Conservation (phyloP, 2,888 invertebrate species). For the Falcaria lacertinaria region DNA sequence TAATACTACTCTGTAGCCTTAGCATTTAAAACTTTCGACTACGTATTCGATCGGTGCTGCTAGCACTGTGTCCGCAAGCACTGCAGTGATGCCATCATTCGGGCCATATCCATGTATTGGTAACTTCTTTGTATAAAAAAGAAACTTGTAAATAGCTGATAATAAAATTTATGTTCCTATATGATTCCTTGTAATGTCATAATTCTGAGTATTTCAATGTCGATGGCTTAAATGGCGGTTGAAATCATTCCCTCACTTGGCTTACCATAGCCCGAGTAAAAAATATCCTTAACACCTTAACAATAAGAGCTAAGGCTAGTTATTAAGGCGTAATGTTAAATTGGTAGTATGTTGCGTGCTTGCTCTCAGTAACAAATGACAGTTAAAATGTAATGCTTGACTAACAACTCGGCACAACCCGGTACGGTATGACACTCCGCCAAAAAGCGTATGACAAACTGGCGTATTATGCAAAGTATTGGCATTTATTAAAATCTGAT, state of each 20-base stretch:
- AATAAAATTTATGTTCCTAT: conserved; percentile 11
- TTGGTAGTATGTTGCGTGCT: conserved; percentile 27
- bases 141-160: conserved; percentile 7
- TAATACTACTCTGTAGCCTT: too few species aligned
- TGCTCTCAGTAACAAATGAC: conserved; percentile 27
- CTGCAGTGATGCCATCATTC: too few species aligned
- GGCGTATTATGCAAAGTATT: conserved; percentile 11
- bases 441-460: conserved; percentile 8
- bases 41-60: too few species aligned
- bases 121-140: too few species aligned
- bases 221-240: conserved; percentile 13
- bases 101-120: too few species aligned
- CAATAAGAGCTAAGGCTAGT: conserved; percentile 3
- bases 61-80: too few species aligned
- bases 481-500: conserved; percentile 5
- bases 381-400: conserved; percentile 23
- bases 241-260: background rate
- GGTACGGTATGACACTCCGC: conserved; percentile 42
- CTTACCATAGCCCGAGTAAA: background rate
- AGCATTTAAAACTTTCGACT: too few species aligned
- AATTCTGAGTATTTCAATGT: conserved; percentile 21
- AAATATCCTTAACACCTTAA: background rate
- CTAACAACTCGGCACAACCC: conserved; percentile 32
- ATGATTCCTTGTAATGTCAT: conserved; percentile 23
- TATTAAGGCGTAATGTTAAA: conserved; percentile 5